phyloP scores from a whole-genome alignment of 1,140 invertebrate genomes.

The Tetramorium alpestre region DNA sequence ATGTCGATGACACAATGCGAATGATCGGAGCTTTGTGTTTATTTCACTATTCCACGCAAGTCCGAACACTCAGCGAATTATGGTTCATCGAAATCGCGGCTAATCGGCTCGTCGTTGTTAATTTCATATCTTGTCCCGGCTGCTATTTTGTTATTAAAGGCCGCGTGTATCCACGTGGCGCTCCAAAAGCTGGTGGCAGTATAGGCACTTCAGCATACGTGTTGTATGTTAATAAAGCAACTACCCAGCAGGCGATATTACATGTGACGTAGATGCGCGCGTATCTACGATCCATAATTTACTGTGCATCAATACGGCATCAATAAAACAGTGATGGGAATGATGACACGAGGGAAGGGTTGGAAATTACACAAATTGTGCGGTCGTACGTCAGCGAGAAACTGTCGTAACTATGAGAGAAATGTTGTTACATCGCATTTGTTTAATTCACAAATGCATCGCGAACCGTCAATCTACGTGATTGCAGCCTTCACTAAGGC shows the following conservation, averaged over 20 bases:
- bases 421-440: background rate
- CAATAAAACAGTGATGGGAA: background rate
- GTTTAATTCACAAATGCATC: background rate
- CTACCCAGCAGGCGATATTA: constrained; percentile 1
- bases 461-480: background rate
- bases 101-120: constrained; percentile 17
- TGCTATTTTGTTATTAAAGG: constrained; percentile 23
- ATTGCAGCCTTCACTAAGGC: background rate
- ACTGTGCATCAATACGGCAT: constrained; percentile 22
- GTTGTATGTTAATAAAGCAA: constrained; percentile 32
- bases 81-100: background rate
- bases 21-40: background rate
- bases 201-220: background rate
- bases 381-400: background rate
- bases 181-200: background rate
- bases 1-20: background rate
- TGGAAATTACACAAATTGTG: constrained; percentile 10
- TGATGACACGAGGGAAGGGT: background rate
- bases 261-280: background rate
- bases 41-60: background rate
- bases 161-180: background rate
- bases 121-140: constrained; percentile 11
- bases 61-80: constrained; percentile 1
- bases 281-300: constrained; percentile 7
- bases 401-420: background rate